Base-by-base conservation (phyloP, 2,888 invertebrate genomes). In the Epirrita christyi region DNA sequence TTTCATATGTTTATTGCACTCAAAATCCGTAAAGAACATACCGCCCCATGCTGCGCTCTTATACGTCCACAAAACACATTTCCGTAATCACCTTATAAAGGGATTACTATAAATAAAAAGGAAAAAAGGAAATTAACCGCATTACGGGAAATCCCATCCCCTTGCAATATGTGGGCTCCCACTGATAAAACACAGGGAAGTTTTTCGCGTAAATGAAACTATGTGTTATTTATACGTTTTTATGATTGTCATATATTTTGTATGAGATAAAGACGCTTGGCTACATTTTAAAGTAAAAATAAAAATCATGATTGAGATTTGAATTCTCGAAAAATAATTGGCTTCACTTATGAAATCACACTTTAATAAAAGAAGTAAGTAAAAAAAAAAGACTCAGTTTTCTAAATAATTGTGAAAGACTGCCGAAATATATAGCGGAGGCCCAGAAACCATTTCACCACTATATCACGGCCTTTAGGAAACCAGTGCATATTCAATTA, bases 31-130 rank as follows among this genome's bases (percentile, higher is more conserved):
- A 82, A 81, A 78, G 76, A 78, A 75, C 70, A 66, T 60, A 67
- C 70, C 73, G 73, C 86, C 86, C 88, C 91, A 83, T 78, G 86
- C 87, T 85, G 91, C 83, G 91, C 85, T 89, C 87, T 90, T 88
- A 90, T 87, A 89, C 88, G 86, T 88, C 85, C 88, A 85, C 87
- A 88, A 90, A 92, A 92, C 89, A 91, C 91, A 92, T 92, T 91
- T 89, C 89, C 85, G 91, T 92, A 92, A 92, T 91, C 91, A 92
- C 90, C 92, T 91, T 92, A 92, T 91, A 91, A 90, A 90, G 91
- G 89, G 91, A 92, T 92, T 92, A 92, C 92, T 90, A 91, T 91
- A 92, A 92, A 92, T 92, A 92, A 91, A 91, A 83, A 92, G 91
- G 91, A 91, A 92, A 78, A 89, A 88, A 90, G 89, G 89, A 92